Percentiles rank a stretch among this genome's conserved stretches.
Conservation (phyloP, 2,888 invertebrate genomes). For the Platypus cylindrus region DNA sequence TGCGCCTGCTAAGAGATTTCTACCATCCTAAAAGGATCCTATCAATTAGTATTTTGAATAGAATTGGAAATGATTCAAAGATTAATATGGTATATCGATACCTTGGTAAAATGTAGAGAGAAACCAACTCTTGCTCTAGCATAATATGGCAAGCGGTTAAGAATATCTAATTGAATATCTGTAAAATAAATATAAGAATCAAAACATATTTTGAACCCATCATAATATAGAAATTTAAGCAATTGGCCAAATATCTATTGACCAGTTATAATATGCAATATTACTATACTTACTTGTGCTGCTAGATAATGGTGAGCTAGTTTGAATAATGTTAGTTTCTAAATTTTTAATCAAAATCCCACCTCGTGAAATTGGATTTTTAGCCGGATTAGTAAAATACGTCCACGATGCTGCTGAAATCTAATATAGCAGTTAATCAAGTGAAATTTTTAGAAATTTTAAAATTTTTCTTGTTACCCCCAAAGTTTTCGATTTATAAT, state of each 20-base stretch:
- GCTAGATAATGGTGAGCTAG: background rate
- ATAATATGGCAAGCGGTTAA: constrained; percentile 31
- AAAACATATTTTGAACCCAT: too few species aligned
- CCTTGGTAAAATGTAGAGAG: constrained; percentile 36
- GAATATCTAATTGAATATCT: constrained; percentile 4
- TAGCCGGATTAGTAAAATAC: background rate
- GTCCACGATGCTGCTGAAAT: constrained; percentile 7
- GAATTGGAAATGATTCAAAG: background rate
- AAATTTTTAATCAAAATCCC: constrained; percentile 6
- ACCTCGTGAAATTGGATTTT: constrained; percentile 1
- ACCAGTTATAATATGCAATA: too few species aligned
- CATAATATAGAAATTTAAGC: too few species aligned
- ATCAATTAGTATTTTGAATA: constrained; percentile 5
- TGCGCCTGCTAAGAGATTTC: constrained; percentile 41
- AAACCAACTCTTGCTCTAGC: constrained; percentile 42
- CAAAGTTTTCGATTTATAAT: constrained; percentile 22
- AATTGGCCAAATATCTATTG: too few species aligned
- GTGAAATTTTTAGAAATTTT: too few species aligned
- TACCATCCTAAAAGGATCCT: constrained; percentile 15
- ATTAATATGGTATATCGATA: constrained; percentile 13
- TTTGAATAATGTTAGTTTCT: background rate
- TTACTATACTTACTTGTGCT: too few species aligned
- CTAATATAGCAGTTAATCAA: constrained; percentile 5
- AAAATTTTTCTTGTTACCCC: constrained; percentile 24
- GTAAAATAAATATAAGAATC: constrained; percentile 2